These are phyloP conservation scores for Pteronura brasiliensis DNA, from an alignment of 2,113 vertebrate species.

Conservation along the genomic window DNA sequence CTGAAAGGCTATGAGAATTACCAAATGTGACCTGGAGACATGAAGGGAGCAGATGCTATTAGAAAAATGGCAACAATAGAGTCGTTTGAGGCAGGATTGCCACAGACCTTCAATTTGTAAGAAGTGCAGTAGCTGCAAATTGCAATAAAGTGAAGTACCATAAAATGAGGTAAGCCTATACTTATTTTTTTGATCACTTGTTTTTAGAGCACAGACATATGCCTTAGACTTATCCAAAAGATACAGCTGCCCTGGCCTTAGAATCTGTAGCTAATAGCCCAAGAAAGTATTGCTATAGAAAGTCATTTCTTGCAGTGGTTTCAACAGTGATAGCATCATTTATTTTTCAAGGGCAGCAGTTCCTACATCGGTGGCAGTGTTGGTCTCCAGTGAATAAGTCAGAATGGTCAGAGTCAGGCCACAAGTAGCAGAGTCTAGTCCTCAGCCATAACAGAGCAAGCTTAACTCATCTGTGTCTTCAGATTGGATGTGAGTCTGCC, in stretches of 20 bases:
- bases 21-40: background rate
- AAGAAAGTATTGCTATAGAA: background rate
- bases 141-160: background rate
- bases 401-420: background rate
- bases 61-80: background rate
- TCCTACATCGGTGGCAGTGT: background rate
- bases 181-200: background rate
- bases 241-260: background rate
- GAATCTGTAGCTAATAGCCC: background rate
- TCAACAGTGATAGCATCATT: background rate
- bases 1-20: background rate
- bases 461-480: background rate
- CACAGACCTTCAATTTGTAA: background rate
- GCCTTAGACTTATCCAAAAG: background rate
- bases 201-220: background rate
- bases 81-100: background rate
- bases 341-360: background rate
- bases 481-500: background rate
- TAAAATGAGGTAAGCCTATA: background rate
- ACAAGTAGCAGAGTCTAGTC: background rate
- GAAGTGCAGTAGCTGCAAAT: background rate
- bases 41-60: background rate
- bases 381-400: background rate
- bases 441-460: background rate
- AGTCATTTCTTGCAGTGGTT: background rate